phyloP scores from a whole-genome alignment of 2,888 invertebrate genomes.

The Mythimna vitellina region DNA sequence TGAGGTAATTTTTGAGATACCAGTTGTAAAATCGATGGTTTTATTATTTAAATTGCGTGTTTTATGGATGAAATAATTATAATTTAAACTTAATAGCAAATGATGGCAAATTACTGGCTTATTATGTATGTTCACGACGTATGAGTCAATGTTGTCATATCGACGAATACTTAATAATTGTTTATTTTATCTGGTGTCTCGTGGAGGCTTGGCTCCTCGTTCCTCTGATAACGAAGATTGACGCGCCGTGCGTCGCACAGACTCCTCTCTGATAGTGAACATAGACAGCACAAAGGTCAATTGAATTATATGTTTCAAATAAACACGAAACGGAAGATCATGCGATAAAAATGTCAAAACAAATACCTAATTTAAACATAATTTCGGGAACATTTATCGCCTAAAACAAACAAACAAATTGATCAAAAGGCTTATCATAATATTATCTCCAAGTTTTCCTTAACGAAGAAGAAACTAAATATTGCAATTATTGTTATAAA shows the following conservation, averaged over 20 bases:
- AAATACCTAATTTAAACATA: constrained; percentile 12
- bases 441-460: constrained; percentile 22
- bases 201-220: constrained; percentile 70
- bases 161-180: constrained; percentile 37
- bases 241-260: constrained; percentile 46
- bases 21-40: neutral
- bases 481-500: constrained; percentile 4
- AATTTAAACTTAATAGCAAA: neutral
- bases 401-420: constrained; percentile 2
- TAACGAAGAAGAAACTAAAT: neutral
- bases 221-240: constrained; percentile 63
- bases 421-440: constrained; percentile 2
- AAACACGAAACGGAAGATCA: constrained; percentile 32
- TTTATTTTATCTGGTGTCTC: constrained; percentile 47
- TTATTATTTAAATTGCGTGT: constrained; percentile 4
- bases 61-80: neutral
- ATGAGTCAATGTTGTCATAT: constrained; percentile 56
- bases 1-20: neutral
- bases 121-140: constrained; percentile 13
- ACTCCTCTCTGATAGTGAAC: constrained; percentile 56
- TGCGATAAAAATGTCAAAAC: constrained; percentile 7
- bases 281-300: constrained; percentile 55
- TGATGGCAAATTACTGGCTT: constrained; percentile 23
- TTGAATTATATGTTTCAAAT: constrained; percentile 44
- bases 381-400: neutral